Base-by-base conservation (phyloP, 2,113 vertebrate species). In the Anseranas semipalmata region DNA sequence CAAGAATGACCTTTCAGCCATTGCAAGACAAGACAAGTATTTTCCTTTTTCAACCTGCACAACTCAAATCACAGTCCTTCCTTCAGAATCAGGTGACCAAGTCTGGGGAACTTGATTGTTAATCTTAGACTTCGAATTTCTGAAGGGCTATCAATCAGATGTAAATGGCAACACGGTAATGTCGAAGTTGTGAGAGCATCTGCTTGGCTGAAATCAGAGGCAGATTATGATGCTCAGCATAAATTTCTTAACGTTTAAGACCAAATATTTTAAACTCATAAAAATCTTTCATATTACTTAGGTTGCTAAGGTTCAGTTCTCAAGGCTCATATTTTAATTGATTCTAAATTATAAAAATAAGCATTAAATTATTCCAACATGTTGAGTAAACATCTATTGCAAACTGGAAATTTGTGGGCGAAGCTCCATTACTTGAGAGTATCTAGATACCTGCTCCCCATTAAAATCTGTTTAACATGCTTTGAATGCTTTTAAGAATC, bases 1-100 rank as follows among this genome's bases (percentile, higher is more conserved):
- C 91, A 97, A 89, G 85, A 96, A 96, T 96, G 97, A 96, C 95
- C 96, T 97, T 96, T 95, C 86, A 96, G 91, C 72, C 62, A 92
- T 85, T 20, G 8, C 84, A 75, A 94, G 94, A 90, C 94, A 97
- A 95, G 94, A 95, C 92, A 93, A 94, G 90, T 93, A 92, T 97
- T 98, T 97, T 92, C 85, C 58, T 82, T 96, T 97, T 91, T 93
- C 78, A 94, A 89, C 80, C 73, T 94, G 85, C 58, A 83, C 67
- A 91, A 74, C 90, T 87, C 78, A 95, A 91, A 71, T 91, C 56
- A 24, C 6, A 27, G 11, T 91, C 43, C 45, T 89, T 71, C 79
- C 52, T 87, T 96, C 60, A 75, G 87, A 95, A 81, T 72, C 85
- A 83, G 46, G 59, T 39, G 76, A 77, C 63, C 52, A 85, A 37